Percentiles rank a stretch among this genome's conserved stretches.
Evolutionary conservation across 2,888 invertebrate genomes (phyloP).

Genomic region (Nymphalis urticae): DNA sequence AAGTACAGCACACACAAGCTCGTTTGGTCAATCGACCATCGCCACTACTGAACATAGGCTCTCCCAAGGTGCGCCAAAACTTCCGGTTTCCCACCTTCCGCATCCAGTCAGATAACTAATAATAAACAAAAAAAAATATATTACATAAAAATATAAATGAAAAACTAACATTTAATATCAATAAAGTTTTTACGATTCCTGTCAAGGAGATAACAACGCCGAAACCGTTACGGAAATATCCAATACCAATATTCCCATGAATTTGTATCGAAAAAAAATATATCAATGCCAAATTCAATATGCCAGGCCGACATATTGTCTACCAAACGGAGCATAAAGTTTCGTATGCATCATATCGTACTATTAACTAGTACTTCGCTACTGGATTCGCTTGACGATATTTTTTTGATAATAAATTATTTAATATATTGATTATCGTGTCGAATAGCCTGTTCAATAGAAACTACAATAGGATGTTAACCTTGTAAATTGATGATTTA

Average conservation of each 20-base stretch:
- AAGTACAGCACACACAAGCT: too few relatives aligned
- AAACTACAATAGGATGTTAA: too few relatives aligned
- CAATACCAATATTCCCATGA: conserved; percentile 22
- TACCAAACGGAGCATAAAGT: conserved; percentile 28
- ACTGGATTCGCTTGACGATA: neutral
- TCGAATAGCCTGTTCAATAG: too few relatives aligned
- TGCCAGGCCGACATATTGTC: conserved; percentile 32
- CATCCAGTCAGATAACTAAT: too few relatives aligned
- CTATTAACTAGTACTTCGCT: neutral
- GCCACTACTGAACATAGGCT: too few relatives aligned
- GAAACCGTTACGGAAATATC: conserved; percentile 11
- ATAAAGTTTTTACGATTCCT: conserved; percentile 17
- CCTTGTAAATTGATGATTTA: too few relatives aligned
- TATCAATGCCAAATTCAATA: conserved; percentile 35
- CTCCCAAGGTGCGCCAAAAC: too few relatives aligned
- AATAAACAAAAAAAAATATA: too few relatives aligned
- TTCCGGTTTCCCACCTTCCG: too few relatives aligned
- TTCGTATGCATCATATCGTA: conserved; percentile 20
- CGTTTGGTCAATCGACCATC: too few relatives aligned
- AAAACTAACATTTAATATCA: conserved; percentile 4
- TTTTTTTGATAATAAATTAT: neutral
- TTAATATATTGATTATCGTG: too few relatives aligned
- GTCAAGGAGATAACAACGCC: conserved; percentile 6
- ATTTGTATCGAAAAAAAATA: conserved; percentile 34
- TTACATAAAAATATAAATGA: neutral